Evolutionary conservation across 92 coral and sea anemone genomes (phyloP), one percentile per base, ranked within the genome.

Genomic region (Scolanthus callimorphus): DNA sequence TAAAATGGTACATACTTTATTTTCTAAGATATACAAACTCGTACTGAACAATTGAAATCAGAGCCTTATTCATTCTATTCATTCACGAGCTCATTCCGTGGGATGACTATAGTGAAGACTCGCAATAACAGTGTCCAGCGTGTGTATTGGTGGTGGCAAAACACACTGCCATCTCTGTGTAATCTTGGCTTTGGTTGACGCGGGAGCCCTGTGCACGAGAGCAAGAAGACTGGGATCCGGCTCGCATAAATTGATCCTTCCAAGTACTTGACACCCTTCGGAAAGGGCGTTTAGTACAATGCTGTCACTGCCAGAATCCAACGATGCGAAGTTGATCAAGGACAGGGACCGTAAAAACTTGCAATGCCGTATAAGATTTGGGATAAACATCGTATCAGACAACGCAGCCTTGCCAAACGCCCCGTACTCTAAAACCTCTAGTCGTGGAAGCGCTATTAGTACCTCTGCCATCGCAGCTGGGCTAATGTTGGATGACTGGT

Each of bases 101-200:
- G 75, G 67, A 1, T 73, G 96, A 17, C 70, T 75, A 59, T 91
- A 91, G 20, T 59, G 71, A 12, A 91, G 55, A 19, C 76, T 63
- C 21, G 90, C 84, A 63, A 91, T 91, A 38, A 87, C 79, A 15
- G 97, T 78, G 23, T 91, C 97, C 17, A 91, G 77, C 0, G 98
- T 92, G 23, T 88, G 94, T 23, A 78, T 80, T 0, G 98, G 98
- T 20, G 98, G 96, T 0, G 98, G 98, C 8, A 92, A 55, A 4
- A 92, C 98, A 29, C 98, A 92, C 31, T 92, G 98, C 98, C 98
- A 92, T 57, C 96, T 65, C 60, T 92, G 98, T 0, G 98, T 92
- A 11, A 92, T 81, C 59, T 81, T 88, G 4, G 85, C 61, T 21
- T 70, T 85, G 26, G 94, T 77, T 13, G 65, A 56, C 2, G 79